phyloP scores from a whole-genome alignment of 2,113 vertebrate genomes.

The Ictalurus punctatus region DNA sequence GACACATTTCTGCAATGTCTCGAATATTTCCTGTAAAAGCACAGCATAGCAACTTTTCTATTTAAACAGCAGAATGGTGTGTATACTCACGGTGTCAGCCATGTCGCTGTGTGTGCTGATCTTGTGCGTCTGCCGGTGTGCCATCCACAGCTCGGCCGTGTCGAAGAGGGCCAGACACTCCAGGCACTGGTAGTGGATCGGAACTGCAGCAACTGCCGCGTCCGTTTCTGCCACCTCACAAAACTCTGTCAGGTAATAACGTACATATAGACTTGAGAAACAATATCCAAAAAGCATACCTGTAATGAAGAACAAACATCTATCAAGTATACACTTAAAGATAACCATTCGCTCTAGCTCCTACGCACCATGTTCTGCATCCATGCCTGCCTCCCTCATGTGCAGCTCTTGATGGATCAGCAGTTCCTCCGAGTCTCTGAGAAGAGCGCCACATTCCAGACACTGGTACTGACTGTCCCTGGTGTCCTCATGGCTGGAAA shows the following conservation, averaged over 20 bases:
- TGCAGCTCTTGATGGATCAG: slow-evolving; percentile 87
- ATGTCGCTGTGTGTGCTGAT: slow-evolving; percentile 72
- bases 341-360: not conserved
- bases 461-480: slow-evolving; percentile 83
- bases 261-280: not conserved
- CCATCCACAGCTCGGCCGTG: slow-evolving; percentile 81
- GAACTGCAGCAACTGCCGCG: slow-evolving; percentile 56
- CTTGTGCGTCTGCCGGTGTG: slow-evolving; percentile 79
- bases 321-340: not conserved
- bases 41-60: not conserved
- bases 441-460: slow-evolving; percentile 81
- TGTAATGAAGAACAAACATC: not conserved
- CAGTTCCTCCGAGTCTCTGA: slow-evolving; percentile 79
- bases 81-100: slow-evolving; percentile 61
- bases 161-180: slow-evolving; percentile 85
- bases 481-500: slow-evolving; percentile 55
- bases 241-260: slow-evolving; percentile 59
- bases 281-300: not conserved
- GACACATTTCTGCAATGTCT: not conserved
- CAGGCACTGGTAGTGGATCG: slow-evolving; percentile 86
- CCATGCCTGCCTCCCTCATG: slow-evolving; percentile 75
- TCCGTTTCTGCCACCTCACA: slow-evolving; percentile 68
- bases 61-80: not conserved
- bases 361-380: slow-evolving; percentile 67
- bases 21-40: not conserved